Evolutionary conservation across 1,140 invertebrate species (phyloP).

Genomic region (Coptotermes formosanus): DNA sequence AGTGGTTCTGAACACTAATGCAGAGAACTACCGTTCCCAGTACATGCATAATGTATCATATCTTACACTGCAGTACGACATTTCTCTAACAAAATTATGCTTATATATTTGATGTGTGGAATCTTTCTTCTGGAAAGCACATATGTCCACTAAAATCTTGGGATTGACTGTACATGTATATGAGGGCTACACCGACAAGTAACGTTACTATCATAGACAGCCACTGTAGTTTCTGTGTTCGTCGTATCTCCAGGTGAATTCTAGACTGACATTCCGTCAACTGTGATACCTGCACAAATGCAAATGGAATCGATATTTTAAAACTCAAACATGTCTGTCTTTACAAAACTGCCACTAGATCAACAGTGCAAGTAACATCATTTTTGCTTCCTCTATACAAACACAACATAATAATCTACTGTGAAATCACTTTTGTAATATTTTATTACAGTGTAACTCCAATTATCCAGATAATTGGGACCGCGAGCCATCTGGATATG

Average conservation of each 20-base stretch:
- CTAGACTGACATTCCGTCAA: conserved; percentile 45
- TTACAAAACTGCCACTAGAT: too few species aligned
- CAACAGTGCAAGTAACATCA: too few species aligned
- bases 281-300: conserved; percentile 43
- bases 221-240: conserved; percentile 44
- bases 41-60: not conserved
- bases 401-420: too few species aligned
- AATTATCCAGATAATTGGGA: too few species aligned
- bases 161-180: conserved; percentile 34
- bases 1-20: not conserved
- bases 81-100: not conserved
- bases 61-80: not conserved
- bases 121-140: not conserved
- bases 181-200: conserved; percentile 41
- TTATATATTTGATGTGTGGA: not conserved
- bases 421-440: too few species aligned
- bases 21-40: not conserved
- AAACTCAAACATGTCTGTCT: too few species aligned
- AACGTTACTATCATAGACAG: conserved; percentile 45
- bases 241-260: conserved; percentile 43
- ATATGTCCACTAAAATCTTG: not conserved
- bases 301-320: not conserved
- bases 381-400: too few species aligned
- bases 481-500: too few species aligned
- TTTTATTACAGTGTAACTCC: too few species aligned